Conservation (phyloP, 2,888 invertebrate genomes). For the Meta bourneti region DNA sequence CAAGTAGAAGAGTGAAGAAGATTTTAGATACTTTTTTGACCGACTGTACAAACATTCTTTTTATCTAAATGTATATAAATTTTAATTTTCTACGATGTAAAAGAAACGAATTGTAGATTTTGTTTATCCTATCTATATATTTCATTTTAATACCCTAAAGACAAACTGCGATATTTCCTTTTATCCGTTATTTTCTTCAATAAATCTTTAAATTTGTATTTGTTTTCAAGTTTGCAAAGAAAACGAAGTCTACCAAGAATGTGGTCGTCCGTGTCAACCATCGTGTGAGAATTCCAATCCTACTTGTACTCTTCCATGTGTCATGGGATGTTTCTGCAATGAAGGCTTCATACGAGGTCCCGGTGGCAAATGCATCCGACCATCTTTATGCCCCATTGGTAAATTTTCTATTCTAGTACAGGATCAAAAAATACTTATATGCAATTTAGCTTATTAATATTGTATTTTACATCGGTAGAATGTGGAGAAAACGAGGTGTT, state of each 20-base stretch:
- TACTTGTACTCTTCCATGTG: background rate
- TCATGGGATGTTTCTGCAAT: slow-evolving; percentile 4
- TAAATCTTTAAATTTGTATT: no score
- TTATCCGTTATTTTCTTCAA: no score
- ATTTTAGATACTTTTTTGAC: no score
- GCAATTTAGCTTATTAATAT: background rate
- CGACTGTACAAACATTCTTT: no score
- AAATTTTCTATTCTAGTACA: background rate
- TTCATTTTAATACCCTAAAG: background rate
- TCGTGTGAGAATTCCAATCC: slow-evolving; percentile 16
- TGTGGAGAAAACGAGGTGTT: slow-evolving; percentile 44
- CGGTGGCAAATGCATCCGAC: background rate
- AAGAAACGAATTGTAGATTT: no score
- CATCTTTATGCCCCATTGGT: background rate
- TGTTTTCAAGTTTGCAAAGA: slow-evolving; percentile 20
- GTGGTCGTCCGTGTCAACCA: slow-evolving; percentile 36
- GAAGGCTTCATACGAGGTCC: slow-evolving; percentile 16
- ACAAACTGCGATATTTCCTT: no score
- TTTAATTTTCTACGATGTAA: no score
- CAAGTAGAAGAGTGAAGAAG: no score
- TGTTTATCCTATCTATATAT: no score
- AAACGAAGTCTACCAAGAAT: slow-evolving; percentile 39
- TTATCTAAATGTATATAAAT: no score
- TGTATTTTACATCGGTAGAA: background rate
- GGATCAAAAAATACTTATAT: no score